A percentile compares a stretch with the other conserved stretches of the same genome.
phyloP scores from a whole-genome alignment of 1,140 invertebrate genomes.

The Latrodectus geometricus region DNA sequence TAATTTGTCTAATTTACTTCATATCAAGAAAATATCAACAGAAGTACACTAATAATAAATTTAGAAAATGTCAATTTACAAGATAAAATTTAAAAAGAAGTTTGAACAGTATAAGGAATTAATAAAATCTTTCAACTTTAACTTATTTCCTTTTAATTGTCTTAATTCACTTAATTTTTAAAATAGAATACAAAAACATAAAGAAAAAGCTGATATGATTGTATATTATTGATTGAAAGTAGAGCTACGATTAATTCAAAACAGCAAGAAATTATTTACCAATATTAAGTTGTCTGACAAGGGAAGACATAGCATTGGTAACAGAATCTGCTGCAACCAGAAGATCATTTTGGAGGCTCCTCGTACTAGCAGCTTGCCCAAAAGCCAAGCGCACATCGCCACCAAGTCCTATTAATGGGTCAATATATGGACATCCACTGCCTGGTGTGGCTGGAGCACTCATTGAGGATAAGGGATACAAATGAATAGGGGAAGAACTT shows the following conservation, averaged over 20 bases:
- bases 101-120: too few species aligned
- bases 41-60: too few species aligned
- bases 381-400: conserved; percentile 66
- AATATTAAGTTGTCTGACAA: conserved; percentile 94
- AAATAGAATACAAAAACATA: background rate
- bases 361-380: conserved; percentile 30
- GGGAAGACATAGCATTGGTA: conserved; percentile 94
- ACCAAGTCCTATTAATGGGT: conserved; percentile 70
- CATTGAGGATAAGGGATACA: conserved; percentile 73
- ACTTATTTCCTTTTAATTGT: background rate
- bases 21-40: too few species aligned
- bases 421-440: conserved; percentile 65
- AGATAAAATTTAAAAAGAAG: too few species aligned
- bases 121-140: too few species aligned
- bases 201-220: background rate
- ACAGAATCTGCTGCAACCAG: conserved; percentile 93
- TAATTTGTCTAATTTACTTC: too few species aligned
- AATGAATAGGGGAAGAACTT: conserved; percentile 79
- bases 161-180: background rate
- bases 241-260: background rate
- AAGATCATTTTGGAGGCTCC: conserved; percentile 73
- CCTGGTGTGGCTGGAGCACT: conserved; percentile 80
- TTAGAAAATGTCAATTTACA: too few species aligned
- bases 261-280: conserved; percentile 21
- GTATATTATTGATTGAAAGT: background rate